These are phyloP conservation scores for Presbytis comata DNA, from an alignment of 2,797 vertebrate species.

Conservation along the genomic window DNA sequence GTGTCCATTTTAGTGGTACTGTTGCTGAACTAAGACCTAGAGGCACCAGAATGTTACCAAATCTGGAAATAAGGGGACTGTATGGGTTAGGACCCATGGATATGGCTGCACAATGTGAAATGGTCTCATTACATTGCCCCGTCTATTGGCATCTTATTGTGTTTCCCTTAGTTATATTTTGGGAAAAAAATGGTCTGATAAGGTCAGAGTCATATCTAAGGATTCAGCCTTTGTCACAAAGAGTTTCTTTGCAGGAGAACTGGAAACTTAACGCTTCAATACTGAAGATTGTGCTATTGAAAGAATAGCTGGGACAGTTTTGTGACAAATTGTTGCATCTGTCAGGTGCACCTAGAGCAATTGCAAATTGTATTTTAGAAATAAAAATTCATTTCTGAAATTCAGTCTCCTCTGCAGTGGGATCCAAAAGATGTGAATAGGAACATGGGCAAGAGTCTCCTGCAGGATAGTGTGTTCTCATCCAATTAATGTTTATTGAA, in stretches of 20 bases:
- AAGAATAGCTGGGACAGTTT: slow-evolving; percentile 15
- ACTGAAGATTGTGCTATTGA: not conserved
- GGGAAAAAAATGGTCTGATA: not conserved
- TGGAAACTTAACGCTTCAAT: not conserved
- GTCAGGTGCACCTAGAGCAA: slow-evolving; percentile 23
- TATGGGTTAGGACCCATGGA: not conserved
- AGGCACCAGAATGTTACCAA: not conserved
- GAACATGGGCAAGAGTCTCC: not conserved
- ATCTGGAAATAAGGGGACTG: not conserved
- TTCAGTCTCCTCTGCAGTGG: not conserved
- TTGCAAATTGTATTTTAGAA: slow-evolving; percentile 22
- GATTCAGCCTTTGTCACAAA: slow-evolving; percentile 25
- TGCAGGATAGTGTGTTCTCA: not conserved
- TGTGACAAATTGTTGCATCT: slow-evolving; percentile 13
- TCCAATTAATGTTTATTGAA: not conserved
- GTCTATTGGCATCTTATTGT: not conserved
- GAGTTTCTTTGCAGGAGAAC: not conserved
- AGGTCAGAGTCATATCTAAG: not conserved
- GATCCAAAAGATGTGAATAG: not conserved
- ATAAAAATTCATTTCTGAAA: slow-evolving; percentile 46
- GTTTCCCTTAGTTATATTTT: not conserved
- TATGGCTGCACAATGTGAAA: not conserved
- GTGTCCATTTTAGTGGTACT: not conserved
- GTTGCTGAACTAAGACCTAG: not conserved
- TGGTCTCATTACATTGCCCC: not conserved